Percentiles rank a stretch among this genome's conserved stretches.
Conservation (phyloP, 2,113 vertebrate genomes). For the Corvus moneduloides region DNA sequence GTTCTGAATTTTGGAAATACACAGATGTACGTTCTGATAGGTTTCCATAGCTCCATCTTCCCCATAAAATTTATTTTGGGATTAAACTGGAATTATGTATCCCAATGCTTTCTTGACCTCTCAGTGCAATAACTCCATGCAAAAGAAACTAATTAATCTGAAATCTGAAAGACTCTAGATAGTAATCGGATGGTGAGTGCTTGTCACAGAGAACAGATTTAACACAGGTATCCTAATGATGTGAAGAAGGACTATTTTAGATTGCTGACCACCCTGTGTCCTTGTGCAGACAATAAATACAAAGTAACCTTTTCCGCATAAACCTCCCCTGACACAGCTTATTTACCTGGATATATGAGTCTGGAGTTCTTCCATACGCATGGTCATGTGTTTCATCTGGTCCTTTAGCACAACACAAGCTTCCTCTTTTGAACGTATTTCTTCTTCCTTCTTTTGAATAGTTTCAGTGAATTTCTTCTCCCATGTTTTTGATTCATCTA, state of each 20-base stretch:
- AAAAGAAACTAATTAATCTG: not conserved
- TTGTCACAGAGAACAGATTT: not conserved
- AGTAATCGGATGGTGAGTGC: not conserved
- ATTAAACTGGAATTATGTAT: not conserved
- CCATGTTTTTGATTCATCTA: slow-evolving; percentile 91
- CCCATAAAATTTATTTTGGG: not conserved
- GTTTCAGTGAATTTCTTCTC: slow-evolving; percentile 85
- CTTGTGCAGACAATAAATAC: not conserved
- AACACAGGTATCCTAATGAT: not conserved
- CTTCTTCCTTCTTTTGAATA: slow-evolving; percentile 88
- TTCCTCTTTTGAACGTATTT: slow-evolving; percentile 81
- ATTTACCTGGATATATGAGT: slow-evolving; percentile 73
- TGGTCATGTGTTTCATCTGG: slow-evolving; percentile 76
- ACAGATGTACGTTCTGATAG: not conserved
- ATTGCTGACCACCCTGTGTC: not conserved
- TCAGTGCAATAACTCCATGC: not conserved
- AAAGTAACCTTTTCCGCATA: not conserved
- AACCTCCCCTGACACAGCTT: not conserved
- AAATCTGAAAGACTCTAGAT: not conserved
- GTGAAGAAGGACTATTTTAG: not conserved
- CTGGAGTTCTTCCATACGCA: slow-evolving; percentile 80
- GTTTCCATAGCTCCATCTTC: not conserved
- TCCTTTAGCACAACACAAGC: slow-evolving; percentile 75
- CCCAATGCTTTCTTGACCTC: not conserved
- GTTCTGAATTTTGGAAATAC: not conserved